Evolutionary conservation across 2,888 invertebrate species (phyloP), one percentile per base, ranked within the genome.

Genomic region (Drosophila mimica): DNA sequence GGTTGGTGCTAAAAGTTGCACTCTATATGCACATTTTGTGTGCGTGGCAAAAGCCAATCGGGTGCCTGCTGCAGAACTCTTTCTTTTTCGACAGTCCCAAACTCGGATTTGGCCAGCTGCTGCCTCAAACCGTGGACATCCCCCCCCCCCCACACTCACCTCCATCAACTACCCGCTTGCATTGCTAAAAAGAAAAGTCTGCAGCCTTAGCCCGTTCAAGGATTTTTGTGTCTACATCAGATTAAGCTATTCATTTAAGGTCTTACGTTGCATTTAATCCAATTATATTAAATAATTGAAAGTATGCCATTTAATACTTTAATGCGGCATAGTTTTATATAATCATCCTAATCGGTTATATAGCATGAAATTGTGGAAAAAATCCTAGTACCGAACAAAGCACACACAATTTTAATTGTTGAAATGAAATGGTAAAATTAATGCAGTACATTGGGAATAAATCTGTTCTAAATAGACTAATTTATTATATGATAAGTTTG

Each of bases 1-100:
- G 91, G 91, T 90, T 91, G 90, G 91, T 88, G 90, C 82, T 86
- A 82, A 90, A 88, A 91, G 92, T 83, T 92, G 92, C 92, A 92
- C 89, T 92, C 89, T 91, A 88, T 89, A 87, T 92, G 92, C 92
- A 92, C 86, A 90, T 90, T 89, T 83, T 85, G 82, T 83, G 83
- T 86, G 82, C 85, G 83, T 84, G 79, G 84, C 76, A 88, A 82
- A 89, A 88, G 89, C 88, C 88, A 88, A 88, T 88, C 88, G 88
- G 89, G 74, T 79, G 87, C 87, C 69, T 67, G 81, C 82, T 76
- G 84, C 86, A 83, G 71, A 72, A 74, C 64, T 82, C 61, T 74
- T 84, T 70, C 81, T 81, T 83, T 73, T 81, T 73, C 66, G 34
- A 48, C 65, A 48, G 49, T 64, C 78, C 81, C 73, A 81, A 75